phyloP scores from a whole-genome alignment of 2,113 vertebrate genomes.

The Glareola pratincola region DNA sequence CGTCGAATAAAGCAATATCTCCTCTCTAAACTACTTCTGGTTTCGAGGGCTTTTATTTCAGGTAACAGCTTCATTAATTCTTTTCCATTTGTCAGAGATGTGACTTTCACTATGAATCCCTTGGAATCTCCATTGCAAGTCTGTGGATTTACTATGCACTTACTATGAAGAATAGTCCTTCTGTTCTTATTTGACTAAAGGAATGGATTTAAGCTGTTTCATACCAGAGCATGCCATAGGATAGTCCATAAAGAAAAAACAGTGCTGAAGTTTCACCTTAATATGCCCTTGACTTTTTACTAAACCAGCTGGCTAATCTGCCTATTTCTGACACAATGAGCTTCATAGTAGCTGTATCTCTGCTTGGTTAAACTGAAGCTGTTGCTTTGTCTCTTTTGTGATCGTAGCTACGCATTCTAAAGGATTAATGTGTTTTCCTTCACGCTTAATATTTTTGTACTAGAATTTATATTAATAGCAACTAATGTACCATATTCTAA shows the following conservation, averaged over 20 bases:
- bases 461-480: not conserved
- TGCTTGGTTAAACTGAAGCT: too few relatives aligned
- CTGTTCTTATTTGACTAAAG: not conserved
- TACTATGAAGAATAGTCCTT: not conserved
- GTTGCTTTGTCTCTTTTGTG: too few relatives aligned
- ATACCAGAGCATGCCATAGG: not conserved
- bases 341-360: too few relatives aligned
- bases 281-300: not conserved
- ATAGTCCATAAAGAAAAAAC: not conserved
- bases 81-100: not conserved
- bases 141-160: too few relatives aligned
- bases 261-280: not conserved
- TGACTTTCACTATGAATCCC: not conserved
- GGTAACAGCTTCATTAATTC: not conserved
- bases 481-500: not conserved
- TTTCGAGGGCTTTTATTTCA: too few relatives aligned
- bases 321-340: not conserved
- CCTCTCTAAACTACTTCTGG: too few relatives aligned
- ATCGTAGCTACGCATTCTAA: too few relatives aligned
- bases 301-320: not conserved
- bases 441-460: not conserved
- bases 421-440: too few relatives aligned
- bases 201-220: not conserved
- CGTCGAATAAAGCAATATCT: too few relatives aligned
- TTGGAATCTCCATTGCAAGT: not conserved